Conservation (phyloP, 2,888 invertebrate genomes). For the Syrphus vitripennis region DNA sequence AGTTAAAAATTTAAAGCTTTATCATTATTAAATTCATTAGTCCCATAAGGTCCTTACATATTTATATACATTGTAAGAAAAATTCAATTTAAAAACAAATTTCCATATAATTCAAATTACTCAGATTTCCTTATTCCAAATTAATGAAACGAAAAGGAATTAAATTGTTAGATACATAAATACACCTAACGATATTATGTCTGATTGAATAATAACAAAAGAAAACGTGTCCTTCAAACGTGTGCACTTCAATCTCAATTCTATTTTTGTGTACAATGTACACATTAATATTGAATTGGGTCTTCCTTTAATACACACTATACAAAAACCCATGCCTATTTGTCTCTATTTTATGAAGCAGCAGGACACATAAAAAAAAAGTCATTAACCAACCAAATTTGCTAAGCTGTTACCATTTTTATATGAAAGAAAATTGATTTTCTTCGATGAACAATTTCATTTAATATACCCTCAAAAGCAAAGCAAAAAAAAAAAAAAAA, state of each 20-base stretch:
- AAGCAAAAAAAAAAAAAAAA: no score
- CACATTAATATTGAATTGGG: neutral
- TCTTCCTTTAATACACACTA: neutral
- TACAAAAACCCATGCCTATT: neutral
- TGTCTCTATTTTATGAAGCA: slow-evolving; percentile 2
- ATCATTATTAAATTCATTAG: neutral
- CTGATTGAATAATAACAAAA: neutral
- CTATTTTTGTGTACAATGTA: neutral
- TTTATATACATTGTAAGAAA: neutral
- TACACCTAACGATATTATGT: neutral
- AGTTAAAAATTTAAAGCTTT: neutral
- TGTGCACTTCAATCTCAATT: neutral
- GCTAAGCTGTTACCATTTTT: slow-evolving; percentile 45
- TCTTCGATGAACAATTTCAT: slow-evolving; percentile 47
- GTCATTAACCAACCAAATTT: slow-evolving; percentile 60
- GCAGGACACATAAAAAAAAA: slow-evolving; percentile 36
- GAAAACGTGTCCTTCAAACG: neutral
- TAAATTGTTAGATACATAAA: neutral
- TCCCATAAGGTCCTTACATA: neutral
- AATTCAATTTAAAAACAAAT: neutral
- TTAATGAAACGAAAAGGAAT: neutral
- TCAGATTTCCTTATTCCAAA: neutral
- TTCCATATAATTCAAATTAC: neutral
- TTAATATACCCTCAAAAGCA: neutral
- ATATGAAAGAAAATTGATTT: slow-evolving; percentile 65